A percentile compares a stretch with the other conserved stretches of the same genome.
Conservation (phyloP, 2,797 vertebrate genomes). For the Mallotus villosus region DNA sequence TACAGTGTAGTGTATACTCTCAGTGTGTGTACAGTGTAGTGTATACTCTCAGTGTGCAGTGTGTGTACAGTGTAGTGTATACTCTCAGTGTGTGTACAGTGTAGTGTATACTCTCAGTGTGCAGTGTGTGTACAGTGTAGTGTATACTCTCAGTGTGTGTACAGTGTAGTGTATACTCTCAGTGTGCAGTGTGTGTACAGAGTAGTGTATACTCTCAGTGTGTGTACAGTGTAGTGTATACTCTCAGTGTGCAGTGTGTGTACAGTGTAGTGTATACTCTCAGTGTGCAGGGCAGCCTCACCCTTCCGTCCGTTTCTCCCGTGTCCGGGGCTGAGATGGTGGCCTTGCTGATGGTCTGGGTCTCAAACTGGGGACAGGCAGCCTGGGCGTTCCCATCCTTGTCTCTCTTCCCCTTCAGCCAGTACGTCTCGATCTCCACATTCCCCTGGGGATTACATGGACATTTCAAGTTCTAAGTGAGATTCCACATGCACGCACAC, state of each 20-base stretch:
- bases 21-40: not conserved
- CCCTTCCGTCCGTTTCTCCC: conserved; percentile 59
- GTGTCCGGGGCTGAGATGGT: conserved; percentile 58
- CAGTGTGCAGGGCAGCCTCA: conserved; percentile 28
- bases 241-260: no score
- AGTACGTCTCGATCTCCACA: conserved; percentile 79
- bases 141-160: no score
- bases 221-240: not conserved
- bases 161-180: not conserved
- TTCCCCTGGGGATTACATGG: conserved; percentile 55
- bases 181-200: no score
- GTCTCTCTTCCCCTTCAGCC: conserved; percentile 76
- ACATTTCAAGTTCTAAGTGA: not conserved
- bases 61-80: not conserved
- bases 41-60: not conserved
- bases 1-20: not conserved
- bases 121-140: no score
- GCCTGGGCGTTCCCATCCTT: conserved; percentile 77
- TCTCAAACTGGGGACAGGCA: conserved; percentile 75
- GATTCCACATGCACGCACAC: not conserved
- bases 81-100: not conserved
- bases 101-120: no score
- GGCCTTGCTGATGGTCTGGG: conserved; percentile 71
- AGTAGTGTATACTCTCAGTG: not conserved
- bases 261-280: not conserved